These are phyloP conservation scores for Colostygia pectinataria DNA, from an alignment of 2,888 invertebrate genomes.

Conservation along the genomic window DNA sequence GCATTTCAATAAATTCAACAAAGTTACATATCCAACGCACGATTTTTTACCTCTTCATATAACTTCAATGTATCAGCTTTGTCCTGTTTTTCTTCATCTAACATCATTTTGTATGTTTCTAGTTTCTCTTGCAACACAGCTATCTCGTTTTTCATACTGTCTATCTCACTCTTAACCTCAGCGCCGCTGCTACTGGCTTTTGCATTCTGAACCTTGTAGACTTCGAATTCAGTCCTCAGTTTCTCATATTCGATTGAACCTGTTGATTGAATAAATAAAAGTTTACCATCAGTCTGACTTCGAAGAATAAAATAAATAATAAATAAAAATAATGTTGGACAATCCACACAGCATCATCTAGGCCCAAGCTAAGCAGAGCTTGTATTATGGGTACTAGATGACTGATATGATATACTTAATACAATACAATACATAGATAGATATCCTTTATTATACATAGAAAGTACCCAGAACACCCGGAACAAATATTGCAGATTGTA, in stretches of 20 bases:
- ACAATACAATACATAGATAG: too few relatives aligned
- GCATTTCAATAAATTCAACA: neutral
- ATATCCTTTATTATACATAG: too few relatives aligned
- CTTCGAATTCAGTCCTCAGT: slow-evolving; percentile 86
- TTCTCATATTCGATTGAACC: slow-evolving; percentile 76
- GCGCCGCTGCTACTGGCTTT: slow-evolving; percentile 48
- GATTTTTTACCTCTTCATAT: slow-evolving; percentile 80
- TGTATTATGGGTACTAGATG: too few relatives aligned
- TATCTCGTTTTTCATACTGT: slow-evolving; percentile 83
- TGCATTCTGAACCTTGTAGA: slow-evolving; percentile 78
- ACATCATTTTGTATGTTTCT: slow-evolving; percentile 83
- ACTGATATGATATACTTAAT: too few relatives aligned
- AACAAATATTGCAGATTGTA: too few relatives aligned
- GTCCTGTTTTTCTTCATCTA: slow-evolving; percentile 85
- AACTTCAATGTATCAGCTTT: slow-evolving; percentile 83
- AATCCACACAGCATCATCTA: neutral
- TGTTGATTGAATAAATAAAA: neutral
- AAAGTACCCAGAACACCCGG: too few relatives aligned
- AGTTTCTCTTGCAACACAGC: slow-evolving; percentile 86
- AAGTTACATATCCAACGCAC: too few relatives aligned
- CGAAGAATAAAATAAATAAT: neutral
- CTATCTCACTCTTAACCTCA: slow-evolving; percentile 59
- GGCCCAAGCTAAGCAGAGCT: too few relatives aligned
- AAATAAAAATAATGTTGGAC: neutral
- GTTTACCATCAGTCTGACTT: neutral